Evolutionary conservation across 2,888 invertebrate species (phyloP).

Genomic region (Chymomyza fuscimana): DNA sequence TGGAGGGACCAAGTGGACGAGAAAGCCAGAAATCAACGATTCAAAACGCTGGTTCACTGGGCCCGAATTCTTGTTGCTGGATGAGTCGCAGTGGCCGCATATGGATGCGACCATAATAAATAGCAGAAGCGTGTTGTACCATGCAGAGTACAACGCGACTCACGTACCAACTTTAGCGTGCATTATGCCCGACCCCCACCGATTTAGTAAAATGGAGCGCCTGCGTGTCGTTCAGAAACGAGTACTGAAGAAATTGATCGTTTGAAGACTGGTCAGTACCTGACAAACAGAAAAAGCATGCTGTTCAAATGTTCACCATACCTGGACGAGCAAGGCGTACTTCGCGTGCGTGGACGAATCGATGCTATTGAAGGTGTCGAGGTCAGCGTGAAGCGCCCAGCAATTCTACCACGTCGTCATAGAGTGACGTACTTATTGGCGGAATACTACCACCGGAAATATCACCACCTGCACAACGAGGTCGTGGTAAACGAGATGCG

Average conservation of each 20-base stretch:
- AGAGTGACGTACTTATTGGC: background rate
- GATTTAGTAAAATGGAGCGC: background rate
- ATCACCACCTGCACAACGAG: slow-evolving; percentile 6
- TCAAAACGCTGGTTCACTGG: background rate
- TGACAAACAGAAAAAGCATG: slow-evolving; percentile 10
- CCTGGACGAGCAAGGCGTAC: slow-evolving; percentile 16
- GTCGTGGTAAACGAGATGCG: slow-evolving; percentile 30
- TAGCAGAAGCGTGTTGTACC: background rate
- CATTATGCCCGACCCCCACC: background rate
- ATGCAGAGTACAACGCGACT: background rate
- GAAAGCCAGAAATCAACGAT: background rate
- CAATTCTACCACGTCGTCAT: slow-evolving; percentile 14
- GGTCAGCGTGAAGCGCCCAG: slow-evolving; percentile 20
- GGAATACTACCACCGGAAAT: background rate
- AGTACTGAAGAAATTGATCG: background rate
- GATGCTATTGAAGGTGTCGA: background rate
- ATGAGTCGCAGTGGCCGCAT: too few species aligned
- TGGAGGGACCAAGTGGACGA: background rate
- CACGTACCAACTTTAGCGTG: background rate
- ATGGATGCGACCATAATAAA: background rate
- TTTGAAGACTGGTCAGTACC: background rate
- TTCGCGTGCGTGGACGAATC: slow-evolving; percentile 21
- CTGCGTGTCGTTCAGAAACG: background rate
- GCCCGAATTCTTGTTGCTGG: background rate
- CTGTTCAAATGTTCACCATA: slow-evolving; percentile 23